phyloP scores from a whole-genome alignment of 2,888 invertebrate species.

The Aquatica leii region DNA sequence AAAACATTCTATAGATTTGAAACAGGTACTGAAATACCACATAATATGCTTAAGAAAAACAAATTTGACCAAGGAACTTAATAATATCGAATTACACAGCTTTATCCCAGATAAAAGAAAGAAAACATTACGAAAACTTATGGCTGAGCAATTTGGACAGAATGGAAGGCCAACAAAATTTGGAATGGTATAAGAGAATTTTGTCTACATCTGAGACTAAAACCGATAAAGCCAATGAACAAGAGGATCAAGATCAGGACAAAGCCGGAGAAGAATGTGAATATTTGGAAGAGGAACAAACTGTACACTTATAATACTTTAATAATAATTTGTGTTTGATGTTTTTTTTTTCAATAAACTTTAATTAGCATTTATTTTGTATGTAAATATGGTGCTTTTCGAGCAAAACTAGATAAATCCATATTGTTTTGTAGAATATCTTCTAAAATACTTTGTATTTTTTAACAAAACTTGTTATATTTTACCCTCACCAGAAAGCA shows the following conservation, averaged over 20 bases:
- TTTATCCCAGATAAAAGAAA: conserved; percentile 8
- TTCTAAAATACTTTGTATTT: not conserved
- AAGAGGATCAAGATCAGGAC: too few species aligned
- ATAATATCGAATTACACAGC: too few species aligned
- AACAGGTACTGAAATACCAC: too few species aligned
- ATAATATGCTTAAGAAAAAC: not conserved
- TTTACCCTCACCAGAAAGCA: not conserved
- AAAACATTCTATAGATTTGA: not conserved
- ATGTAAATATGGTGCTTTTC: conserved; percentile 9
- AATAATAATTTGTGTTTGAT: conserved; percentile 1
- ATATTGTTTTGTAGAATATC: too few species aligned
- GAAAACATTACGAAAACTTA: not conserved
- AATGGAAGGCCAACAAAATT: not conserved
- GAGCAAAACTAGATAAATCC: conserved; percentile 14
- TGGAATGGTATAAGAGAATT: not conserved
- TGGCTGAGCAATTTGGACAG: too few species aligned
- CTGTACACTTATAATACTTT: not conserved
- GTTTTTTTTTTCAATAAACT: not conserved
- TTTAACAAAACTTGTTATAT: not conserved
- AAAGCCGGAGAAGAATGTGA: too few species aligned
- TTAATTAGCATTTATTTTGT: conserved; percentile 1
- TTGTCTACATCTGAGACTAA: too few species aligned
- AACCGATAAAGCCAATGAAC: too few species aligned
- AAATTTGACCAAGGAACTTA: conserved; percentile 3
- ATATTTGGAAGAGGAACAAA: too few species aligned